Evolutionary conservation across 2,113 vertebrate species (phyloP).

Genomic region (Chrysochloris asiatica): DNA sequence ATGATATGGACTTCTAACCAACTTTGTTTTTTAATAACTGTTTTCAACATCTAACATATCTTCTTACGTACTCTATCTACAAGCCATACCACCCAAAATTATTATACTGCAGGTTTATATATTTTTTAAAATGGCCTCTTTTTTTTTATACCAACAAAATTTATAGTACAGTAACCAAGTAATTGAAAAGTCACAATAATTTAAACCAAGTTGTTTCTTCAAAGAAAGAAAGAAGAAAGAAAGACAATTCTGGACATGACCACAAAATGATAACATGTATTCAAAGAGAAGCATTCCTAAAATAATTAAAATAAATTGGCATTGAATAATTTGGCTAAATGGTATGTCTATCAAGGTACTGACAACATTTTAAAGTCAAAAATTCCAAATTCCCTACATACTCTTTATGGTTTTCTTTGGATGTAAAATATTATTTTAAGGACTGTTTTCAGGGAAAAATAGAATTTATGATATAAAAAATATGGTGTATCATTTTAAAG

Average conservation of each 20-base stretch:
- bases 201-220: background rate
- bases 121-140: background rate
- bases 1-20: background rate
- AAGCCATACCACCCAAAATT: background rate
- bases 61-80: background rate
- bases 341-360: background rate
- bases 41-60: background rate
- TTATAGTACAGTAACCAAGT: background rate
- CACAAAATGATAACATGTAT: background rate
- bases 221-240: background rate
- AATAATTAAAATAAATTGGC: conserved; percentile 22
- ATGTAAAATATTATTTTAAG: conserved; percentile 25
- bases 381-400: background rate
- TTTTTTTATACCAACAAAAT: background rate
- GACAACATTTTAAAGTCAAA: background rate
- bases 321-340: background rate
- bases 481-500: conserved; percentile 24
- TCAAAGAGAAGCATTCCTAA: background rate
- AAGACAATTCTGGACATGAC: background rate
- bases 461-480: conserved; percentile 50
- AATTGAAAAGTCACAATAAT: background rate
- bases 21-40: background rate
- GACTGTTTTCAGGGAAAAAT: background rate
- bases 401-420: conserved; percentile 34
- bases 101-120: background rate